Base-by-base conservation (phyloP, 2,113 vertebrate species). In the Mormoops blainvillei region DNA sequence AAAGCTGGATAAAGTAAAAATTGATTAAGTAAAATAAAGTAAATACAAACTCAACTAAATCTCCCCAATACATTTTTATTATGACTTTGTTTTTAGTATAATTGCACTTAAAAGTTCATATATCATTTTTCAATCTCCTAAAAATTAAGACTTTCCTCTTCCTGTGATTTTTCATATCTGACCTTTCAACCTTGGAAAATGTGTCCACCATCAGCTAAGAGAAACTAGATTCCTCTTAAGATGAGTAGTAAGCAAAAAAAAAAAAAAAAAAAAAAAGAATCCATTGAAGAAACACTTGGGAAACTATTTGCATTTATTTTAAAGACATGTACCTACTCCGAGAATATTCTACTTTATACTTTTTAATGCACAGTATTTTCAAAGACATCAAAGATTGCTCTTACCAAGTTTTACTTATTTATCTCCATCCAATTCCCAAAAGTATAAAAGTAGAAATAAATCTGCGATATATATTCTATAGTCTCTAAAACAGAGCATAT, bases 21-120 rank as follows among this genome's bases (percentile, higher is more conserved):
- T 15, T 50, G 31, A 71, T 82, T 89, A 82, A 71, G 36, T 22
- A 70, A 87, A 93, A 91, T 67, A 65, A 87, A 93, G 89, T 67
- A 65, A 68, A 43, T 26, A 45, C 5, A 91, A 88, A 71, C 10
- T 33, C 41, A 70, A 76, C 2, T 48, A 63, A 31, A 52, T 73
- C 91, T 87, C 63, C 43, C 11, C 70, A 18, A 67, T 48, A 67
- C 33, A n/a, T 38, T 91, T 89, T 67, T 50, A 74, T 61, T 36
- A 87, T 74, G 16, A 14, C 86, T 90, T 89, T 54, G 5, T 43
- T 70, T 93, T 61, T 87, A 74, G n/a, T 19, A 18, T 81, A 92
- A 41, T 24, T 89, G 9, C 67, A 78, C 61, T 87, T 87, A 77
- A 95, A 97, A 86, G 63, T 65, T 83, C 74, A 93, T 33, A 56